phyloP scores from a whole-genome alignment of 2,888 invertebrate genomes.

The Odontocolon sp. region DNA sequence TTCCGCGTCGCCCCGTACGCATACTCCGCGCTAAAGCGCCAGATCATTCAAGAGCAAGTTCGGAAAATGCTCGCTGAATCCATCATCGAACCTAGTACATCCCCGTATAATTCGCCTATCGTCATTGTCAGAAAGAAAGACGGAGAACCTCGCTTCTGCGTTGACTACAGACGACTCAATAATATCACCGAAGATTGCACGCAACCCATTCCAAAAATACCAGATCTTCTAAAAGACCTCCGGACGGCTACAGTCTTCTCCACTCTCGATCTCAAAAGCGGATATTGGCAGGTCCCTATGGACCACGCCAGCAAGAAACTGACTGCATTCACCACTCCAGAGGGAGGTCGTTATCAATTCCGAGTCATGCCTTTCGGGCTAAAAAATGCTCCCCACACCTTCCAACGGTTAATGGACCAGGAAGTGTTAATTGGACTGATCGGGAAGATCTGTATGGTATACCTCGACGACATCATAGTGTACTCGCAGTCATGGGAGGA shows the following conservation, averaged over 20 bases:
- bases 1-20: slow-evolving; percentile 4
- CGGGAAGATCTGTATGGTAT: neutral
- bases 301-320: slow-evolving; percentile 50
- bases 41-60: neutral
- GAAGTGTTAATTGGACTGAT: neutral
- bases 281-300: slow-evolving; percentile 70
- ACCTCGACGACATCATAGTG: neutral
- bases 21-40: slow-evolving; percentile 4
- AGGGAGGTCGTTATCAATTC: slow-evolving; percentile 62
- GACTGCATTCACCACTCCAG: slow-evolving; percentile 62
- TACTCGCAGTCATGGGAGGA: slow-evolving; percentile 1
- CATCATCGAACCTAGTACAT: neutral
- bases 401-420: slow-evolving; percentile 15
- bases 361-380: slow-evolving; percentile 65
- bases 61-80: neutral
- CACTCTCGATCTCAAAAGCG: slow-evolving; percentile 64
- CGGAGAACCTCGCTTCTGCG: neutral
- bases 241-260: slow-evolving; percentile 62
- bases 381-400: slow-evolving; percentile 7
- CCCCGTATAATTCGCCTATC: neutral
- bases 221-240: slow-evolving; percentile 58
- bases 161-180: neutral
- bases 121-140: neutral
- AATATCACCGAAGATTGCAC: neutral
- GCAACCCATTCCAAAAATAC: slow-evolving; percentile 50